Base-by-base conservation (phyloP, 2,888 invertebrate genomes). In the Allolobophora icterica region DNA sequence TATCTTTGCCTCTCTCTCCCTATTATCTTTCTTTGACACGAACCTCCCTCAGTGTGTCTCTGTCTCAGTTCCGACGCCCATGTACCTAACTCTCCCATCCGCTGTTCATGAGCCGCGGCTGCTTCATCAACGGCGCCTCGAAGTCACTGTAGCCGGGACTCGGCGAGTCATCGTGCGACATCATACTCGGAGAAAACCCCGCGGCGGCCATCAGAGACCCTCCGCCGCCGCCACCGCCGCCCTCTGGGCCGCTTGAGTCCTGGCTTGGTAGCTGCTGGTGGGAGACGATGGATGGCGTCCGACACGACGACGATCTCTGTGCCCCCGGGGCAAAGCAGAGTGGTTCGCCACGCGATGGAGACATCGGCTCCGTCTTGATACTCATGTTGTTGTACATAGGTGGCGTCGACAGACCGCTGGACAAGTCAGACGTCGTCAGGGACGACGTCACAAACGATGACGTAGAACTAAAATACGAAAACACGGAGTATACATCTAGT, bases 121-220 rank as follows among this genome's bases (percentile, higher is more conserved):
- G 87, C 87, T 87, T 87, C 87, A 87, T 87, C 17, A 87, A 35
- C 35, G 87, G 87, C 5, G 13, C 87, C 21, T 87, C 87, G 38
- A 87, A 87, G 87, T 87, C 38, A 35, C 87, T 38, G 87, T 87
- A 87, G 6, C 34, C 87, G 87, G 87, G 87, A 87, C 87, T 87
- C 15, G 87, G 87, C 30, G 38, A 38, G 6, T 87, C 87, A 35
- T 87, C 87, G 35, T 87, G 38, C 34, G 38, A 38, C 87, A 87
- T 34, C 87, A 87, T 87, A 38, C 87, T 87, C 87, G 87, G 87
- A 5, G 87, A 87, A 24, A 87, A 87, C 35, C 35, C 87, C 0
- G 87, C 38, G n/a, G 87, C 35, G 52, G 52, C 21, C 87, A 87
- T 87, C 34, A 87, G 87, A 35, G 87, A 87, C 34, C 35, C 35